These are phyloP conservation scores for Drosophila albomicans DNA, from an alignment of 1,140 invertebrate genomes.

Conservation along the genomic window DNA sequence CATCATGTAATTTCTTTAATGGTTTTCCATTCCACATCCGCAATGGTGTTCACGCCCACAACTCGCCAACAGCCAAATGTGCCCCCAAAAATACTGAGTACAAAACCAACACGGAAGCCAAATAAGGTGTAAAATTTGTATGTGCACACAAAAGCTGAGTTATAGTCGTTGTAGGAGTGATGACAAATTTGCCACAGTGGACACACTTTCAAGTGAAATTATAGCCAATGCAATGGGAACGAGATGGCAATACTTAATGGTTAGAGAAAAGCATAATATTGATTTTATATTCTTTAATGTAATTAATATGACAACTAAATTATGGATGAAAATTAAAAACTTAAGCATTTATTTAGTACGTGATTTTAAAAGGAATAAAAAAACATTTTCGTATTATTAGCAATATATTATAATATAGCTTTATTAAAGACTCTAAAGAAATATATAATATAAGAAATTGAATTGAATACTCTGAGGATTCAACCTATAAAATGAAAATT, in stretches of 20 bases:
- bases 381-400: too few relatives aligned
- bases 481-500: too few relatives aligned
- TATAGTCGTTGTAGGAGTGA: background rate
- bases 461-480: too few relatives aligned
- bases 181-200: conserved; percentile 11
- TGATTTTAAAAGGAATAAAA: too few relatives aligned
- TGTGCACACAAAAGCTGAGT: background rate
- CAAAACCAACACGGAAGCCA: conserved; percentile 62
- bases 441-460: too few relatives aligned
- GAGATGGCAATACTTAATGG: background rate
- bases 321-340: too few relatives aligned
- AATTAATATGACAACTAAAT: too few relatives aligned
- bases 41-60: background rate
- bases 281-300: too few relatives aligned
- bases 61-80: conserved; percentile 31
- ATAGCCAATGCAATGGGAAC: background rate
- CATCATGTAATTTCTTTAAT: conserved; percentile 82
- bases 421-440: too few relatives aligned
- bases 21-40: conserved; percentile 63
- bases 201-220: background rate
- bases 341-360: too few relatives aligned
- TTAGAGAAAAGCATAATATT: background rate
- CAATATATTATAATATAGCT: too few relatives aligned
- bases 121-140: conserved; percentile 65
- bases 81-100: conserved; percentile 54